Evolutionary conservation across 2,888 invertebrate species (phyloP).

Genomic region (Xanthorhoe designata): DNA sequence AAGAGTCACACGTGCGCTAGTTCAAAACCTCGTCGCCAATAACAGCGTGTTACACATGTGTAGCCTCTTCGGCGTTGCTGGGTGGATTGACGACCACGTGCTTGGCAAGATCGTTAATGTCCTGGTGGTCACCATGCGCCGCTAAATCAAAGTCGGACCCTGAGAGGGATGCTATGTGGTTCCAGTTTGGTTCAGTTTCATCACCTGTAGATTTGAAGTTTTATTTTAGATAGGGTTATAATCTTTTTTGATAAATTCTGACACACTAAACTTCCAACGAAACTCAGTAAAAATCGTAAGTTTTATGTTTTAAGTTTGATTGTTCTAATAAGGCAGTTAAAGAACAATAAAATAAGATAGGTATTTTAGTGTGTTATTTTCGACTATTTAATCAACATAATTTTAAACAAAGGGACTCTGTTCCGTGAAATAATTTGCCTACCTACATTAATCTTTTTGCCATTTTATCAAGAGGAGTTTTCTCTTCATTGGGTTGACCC

Average conservation of each 20-base stretch:
- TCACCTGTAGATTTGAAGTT: slow-evolving; percentile 53
- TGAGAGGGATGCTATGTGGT: slow-evolving; percentile 84
- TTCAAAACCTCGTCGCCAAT: slow-evolving; percentile 1
- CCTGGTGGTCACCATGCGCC: slow-evolving; percentile 78
- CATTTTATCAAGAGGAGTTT: no score
- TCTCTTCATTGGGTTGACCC: neutral
- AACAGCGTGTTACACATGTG: slow-evolving; percentile 57
- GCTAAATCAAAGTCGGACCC: slow-evolving; percentile 88
- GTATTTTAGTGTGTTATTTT: no score
- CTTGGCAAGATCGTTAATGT: slow-evolving; percentile 59
- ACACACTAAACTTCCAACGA: neutral
- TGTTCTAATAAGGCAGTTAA: neutral
- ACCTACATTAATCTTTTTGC: no score
- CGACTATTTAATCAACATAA: no score
- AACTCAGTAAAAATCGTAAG: no score
- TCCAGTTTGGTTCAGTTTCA: slow-evolving; percentile 72
- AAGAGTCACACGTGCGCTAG: neutral
- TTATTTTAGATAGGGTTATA: slow-evolving; percentile 6
- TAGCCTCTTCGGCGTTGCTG: slow-evolving; percentile 52
- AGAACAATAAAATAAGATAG: no score
- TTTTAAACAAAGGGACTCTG: no score
- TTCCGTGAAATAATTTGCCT: no score
- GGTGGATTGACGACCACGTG: slow-evolving; percentile 58
- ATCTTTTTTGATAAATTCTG: no score
- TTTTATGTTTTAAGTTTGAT: neutral